phyloP scores from a whole-genome alignment of 2,888 invertebrate genomes.

The Cyclophora albipunctata region DNA sequence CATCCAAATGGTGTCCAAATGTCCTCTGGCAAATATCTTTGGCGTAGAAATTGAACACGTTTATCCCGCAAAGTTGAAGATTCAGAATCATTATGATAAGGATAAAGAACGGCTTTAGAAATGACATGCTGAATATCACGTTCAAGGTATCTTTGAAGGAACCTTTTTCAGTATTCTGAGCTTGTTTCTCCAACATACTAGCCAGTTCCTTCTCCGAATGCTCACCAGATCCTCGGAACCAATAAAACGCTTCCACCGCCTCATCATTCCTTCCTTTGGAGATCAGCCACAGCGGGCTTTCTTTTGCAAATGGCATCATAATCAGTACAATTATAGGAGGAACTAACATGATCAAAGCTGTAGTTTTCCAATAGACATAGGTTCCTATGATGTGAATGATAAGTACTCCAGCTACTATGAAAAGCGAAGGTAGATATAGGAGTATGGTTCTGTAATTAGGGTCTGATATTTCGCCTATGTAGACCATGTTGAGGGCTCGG shows the following conservation, averaged over 20 bases:
- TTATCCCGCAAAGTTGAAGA: conserved; percentile 39
- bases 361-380: conserved; percentile 33
- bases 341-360: conserved; percentile 28
- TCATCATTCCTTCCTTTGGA: conserved; percentile 33
- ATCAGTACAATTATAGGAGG: conserved; percentile 29
- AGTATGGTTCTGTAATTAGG: conserved; percentile 24
- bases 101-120: conserved; percentile 6
- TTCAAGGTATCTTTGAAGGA: conserved; percentile 22
- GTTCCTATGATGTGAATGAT: conserved; percentile 33
- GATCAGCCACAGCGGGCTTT: conserved; percentile 48
- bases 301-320: conserved; percentile 32
- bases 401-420: conserved; percentile 29
- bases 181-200: conserved; percentile 26
- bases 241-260: conserved; percentile 31
- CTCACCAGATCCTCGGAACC: conserved; percentile 36
- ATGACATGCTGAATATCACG: conserved; percentile 29
- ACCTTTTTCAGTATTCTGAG: conserved; percentile 17
- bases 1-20: conserved; percentile 31
- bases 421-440: conserved; percentile 29
- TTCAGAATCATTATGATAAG: conserved; percentile 22
- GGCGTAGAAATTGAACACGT: conserved; percentile 40
- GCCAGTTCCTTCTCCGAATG: conserved; percentile 33
- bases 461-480: conserved; percentile 27
- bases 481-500: conserved; percentile 22
- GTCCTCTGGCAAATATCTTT: conserved; percentile 35